Conservation (phyloP, 2,113 vertebrate species). For the Cinclus cinclus region DNA sequence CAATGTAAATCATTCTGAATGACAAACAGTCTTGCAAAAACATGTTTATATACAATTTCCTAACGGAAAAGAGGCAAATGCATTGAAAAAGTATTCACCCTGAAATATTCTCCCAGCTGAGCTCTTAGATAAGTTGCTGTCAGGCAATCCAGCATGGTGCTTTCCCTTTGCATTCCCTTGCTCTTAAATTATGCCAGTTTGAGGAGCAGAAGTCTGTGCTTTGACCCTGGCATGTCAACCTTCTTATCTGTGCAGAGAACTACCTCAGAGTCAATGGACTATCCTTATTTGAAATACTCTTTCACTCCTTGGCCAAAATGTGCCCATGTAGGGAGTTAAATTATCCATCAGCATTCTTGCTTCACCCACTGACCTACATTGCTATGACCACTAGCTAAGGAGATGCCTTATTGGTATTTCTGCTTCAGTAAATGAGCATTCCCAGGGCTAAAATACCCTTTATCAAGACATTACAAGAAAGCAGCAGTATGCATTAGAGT, state of each 20-base stretch:
- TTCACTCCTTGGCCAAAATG: neutral
- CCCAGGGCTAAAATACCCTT: neutral
- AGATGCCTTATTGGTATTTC: constrained; percentile 31
- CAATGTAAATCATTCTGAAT: constrained; percentile 28
- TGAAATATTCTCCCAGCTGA: constrained; percentile 30
- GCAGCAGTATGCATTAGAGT: neutral
- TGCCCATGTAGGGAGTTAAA: constrained; percentile 10
- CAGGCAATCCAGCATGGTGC: neutral
- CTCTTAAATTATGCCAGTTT: constrained; percentile 2
- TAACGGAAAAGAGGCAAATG: constrained; percentile 10
- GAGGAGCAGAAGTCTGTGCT: constrained; percentile 1
- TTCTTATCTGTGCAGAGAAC: constrained; percentile 23
- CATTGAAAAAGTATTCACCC: neutral
- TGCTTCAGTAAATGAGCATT: neutral
- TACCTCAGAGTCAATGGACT: neutral
- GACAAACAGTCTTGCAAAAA: constrained; percentile 22
- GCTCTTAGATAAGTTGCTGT: constrained; percentile 5
- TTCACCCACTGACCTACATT: constrained; percentile 33
- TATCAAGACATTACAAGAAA: neutral
- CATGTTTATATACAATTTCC: constrained; percentile 6
- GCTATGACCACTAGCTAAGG: constrained; percentile 7
- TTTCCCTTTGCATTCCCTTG: constrained; percentile 25
- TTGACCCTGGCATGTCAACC: constrained; percentile 27
- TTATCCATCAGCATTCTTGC: neutral
- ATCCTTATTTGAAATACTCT: neutral